phyloP scores from a whole-genome alignment of 2,888 invertebrate species.

The Catonia carolina region DNA sequence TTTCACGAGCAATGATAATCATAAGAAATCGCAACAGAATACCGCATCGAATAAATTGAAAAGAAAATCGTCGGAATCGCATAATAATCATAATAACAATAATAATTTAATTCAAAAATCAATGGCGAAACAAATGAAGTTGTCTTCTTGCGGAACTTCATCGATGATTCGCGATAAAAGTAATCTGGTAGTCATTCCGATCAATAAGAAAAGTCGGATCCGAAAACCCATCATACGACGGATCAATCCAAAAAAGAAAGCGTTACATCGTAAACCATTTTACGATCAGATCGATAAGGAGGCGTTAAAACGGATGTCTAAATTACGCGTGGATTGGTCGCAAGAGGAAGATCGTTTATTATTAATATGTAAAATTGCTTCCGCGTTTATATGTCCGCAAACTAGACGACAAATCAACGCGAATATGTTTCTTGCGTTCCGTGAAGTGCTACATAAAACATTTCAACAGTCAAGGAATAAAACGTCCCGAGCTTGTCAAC shows the following conservation, averaged over 20 bases:
- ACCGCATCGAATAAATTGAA: too few species aligned
- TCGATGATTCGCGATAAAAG: background rate
- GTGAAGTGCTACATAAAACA: slow-evolving; percentile 29
- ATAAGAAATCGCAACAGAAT: background rate
- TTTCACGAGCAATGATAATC: background rate
- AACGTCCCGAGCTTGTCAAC: slow-evolving; percentile 59
- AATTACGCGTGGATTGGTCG: slow-evolving; percentile 55
- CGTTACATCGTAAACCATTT: slow-evolving; percentile 34
- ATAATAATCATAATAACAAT: background rate
- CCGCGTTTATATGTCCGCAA: slow-evolving; percentile 44
- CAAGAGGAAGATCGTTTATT: slow-evolving; percentile 61
- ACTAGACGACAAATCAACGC: slow-evolving; percentile 24
- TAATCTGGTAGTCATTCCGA: too few species aligned
- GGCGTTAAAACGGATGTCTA: slow-evolving; percentile 56
- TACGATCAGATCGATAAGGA: slow-evolving; percentile 59
- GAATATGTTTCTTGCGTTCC: slow-evolving; percentile 23
- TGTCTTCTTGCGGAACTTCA: background rate
- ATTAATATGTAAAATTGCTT: slow-evolving; percentile 58
- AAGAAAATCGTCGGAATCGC: background rate
- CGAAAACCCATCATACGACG: background rate
- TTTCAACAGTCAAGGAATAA: slow-evolving; percentile 51
- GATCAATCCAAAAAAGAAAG: slow-evolving; percentile 15
- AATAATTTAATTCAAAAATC: background rate
- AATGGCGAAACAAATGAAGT: background rate
- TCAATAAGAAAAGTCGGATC: too few species aligned